Percentiles rank a stretch among this genome's conserved stretches.
phyloP scores from a whole-genome alignment of 2,797 vertebrate genomes.

The Tapirus indicus region DNA sequence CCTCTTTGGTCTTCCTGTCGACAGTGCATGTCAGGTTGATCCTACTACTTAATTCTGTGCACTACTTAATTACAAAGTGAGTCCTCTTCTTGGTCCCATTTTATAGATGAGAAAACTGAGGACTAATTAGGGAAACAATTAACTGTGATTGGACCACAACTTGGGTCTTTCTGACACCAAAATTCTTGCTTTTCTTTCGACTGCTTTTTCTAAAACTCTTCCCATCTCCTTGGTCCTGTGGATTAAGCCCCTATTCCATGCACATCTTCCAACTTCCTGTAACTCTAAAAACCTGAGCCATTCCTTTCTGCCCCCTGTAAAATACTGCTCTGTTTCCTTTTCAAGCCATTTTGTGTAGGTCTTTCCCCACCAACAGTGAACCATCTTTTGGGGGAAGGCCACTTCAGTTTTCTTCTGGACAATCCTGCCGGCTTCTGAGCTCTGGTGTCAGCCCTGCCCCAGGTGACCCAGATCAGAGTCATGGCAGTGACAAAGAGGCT shows the following conservation, averaged over 20 bases:
- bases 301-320: background rate
- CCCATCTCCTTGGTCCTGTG: background rate
- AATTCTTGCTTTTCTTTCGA: background rate
- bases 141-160: background rate
- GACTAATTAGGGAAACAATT: background rate
- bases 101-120: background rate
- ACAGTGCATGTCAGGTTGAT: background rate
- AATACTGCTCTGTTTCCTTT: background rate
- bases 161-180: background rate
- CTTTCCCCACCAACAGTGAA: background rate
- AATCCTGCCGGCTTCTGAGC: background rate
- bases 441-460: background rate
- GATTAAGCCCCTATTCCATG: background rate
- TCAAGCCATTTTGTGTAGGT: background rate
- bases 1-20: background rate
- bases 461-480: background rate
- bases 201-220: background rate
- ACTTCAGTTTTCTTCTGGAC: background rate
- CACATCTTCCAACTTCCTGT: background rate
- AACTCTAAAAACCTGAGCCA: background rate
- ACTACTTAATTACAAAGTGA: background rate
- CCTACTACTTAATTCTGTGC: background rate
- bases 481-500: rapidly evolving
- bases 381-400: background rate
- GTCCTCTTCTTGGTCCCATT: background rate